Base-by-base conservation (phyloP, 2,797 vertebrate species). In the Thripadectes ignobilis region DNA sequence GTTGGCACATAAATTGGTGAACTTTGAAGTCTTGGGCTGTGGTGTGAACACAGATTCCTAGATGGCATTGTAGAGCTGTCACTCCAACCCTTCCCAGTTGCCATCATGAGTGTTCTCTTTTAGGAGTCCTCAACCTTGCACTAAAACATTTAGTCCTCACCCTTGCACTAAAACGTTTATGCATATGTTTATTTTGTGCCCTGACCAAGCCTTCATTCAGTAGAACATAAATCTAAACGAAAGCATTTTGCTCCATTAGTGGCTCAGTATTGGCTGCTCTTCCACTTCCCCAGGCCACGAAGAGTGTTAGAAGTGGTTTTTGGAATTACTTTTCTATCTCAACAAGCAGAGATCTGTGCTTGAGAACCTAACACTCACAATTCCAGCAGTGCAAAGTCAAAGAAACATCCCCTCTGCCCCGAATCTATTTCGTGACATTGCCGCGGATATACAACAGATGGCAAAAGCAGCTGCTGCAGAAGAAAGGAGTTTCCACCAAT, bases 401-500 rank as follows among this genome's bases (percentile, higher is more conserved):
- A 41, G 30, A 62, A 76, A 12, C 21, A 49, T 21, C 34, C 19
- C 4, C 9, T n/a, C 17, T 2, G 2, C 9, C 34, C 22, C 26
- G 51, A 55, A 32, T 76, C n/a, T 51, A 3, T 51, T 38, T 36
- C 30, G 19, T 72, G 21, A 5, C 11, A 12, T 32, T 62, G 20
- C n/a, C 55, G 36, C 10, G 17, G 41, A 38, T 58, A 14, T 36
- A 36, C 21, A 67, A 38, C 6, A 2, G 1, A 27, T 32, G 23
- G 27, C 4, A 57, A 69, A 84, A 21, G 14, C 14, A 19, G 9
- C 7, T 71, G 41, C 55, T 73, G 27, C 36, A 45, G 72, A 9
- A 69, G 48, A 49, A 27, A 7, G 46, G 43, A 27, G 3, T 17
- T 79, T 48, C 38, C 78, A 19, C 12, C 0, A 0, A 2, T 73